Evolutionary conservation across 2,113 vertebrate genomes (phyloP).

Genomic region (Butastur rufipennis): DNA sequence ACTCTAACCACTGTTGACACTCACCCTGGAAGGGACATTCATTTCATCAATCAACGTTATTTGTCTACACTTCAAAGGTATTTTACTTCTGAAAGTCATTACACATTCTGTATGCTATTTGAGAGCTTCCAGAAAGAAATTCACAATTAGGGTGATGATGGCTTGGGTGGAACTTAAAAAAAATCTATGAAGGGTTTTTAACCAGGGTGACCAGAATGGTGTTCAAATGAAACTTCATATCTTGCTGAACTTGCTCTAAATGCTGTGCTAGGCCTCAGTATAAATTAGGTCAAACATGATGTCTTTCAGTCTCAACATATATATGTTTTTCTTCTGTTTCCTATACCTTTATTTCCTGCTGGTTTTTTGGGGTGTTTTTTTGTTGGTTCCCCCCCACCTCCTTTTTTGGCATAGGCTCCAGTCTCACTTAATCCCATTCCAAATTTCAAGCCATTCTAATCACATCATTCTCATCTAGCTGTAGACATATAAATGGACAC

Average conservation of each 20-base stretch:
- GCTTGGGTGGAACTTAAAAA: not conserved
- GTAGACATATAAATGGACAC: not conserved
- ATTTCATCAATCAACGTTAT: not conserved
- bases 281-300: not conserved
- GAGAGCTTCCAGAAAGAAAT: not conserved
- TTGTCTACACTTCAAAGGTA: not conserved
- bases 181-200: not conserved
- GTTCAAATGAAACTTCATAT: not conserved
- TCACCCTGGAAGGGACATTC: not conserved
- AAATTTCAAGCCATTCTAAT: not conserved
- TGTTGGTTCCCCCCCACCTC: too few relatives aligned
- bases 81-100: not conserved
- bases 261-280: not conserved
- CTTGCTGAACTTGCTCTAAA: not conserved
- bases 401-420: not conserved
- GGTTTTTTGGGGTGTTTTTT: too few relatives aligned
- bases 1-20: accelerated
- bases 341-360: not conserved
- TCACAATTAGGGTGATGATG: not conserved
- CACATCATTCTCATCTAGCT: not conserved
- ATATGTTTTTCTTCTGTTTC: not conserved
- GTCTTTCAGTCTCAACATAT: not conserved
- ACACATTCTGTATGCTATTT: not conserved
- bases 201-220: not conserved
- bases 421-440: not conserved